Evolutionary conservation across 2,797 vertebrate genomes (phyloP), one percentile per base, ranked within the genome.

Genomic region (Phataginus tetradactyla): DNA sequence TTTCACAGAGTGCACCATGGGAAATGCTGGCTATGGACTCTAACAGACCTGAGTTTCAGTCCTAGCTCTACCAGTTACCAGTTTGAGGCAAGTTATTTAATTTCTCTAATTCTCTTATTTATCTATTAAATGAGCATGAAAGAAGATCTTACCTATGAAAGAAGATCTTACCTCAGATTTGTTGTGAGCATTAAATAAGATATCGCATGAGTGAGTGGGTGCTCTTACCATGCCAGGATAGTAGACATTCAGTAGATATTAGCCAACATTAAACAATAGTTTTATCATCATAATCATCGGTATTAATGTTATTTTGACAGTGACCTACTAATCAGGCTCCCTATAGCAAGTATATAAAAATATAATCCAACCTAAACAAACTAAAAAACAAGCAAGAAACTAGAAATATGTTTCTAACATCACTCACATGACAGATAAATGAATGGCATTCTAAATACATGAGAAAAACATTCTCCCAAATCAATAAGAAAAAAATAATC

Each of bases 261-360:
- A 90, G 61, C 20, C 81, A 90, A n/a, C 13, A 90, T 91, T 94
- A 92, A 95, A 86, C 5, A 75, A n/a, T 32, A 72, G 57, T 32
- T 91, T 88, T 88, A 59, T 37, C 37, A 81, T 75, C 10, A 39
- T 55, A 69, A 42, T 66, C 9, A 85, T 68, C 15, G 64, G 86
- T 12, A 93, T 63, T 93, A 96, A 14, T 95, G n/a, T 53, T 39
- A 75, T 95, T 95, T 77, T 92, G 20, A 77, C 10, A 87, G 20
- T 64, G 39, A 69, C 14, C 8, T 15, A 94, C 55, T 83, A 92
- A 74, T 91, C 89, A 85, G 59, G 25, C 8, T 90, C 45, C 29
- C 7, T 77, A 77, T 0, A 55, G 15, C n/a, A 94, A 96, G 1
- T 49, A 94, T 45, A 37, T 64, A 57, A 84, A 91, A 87, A 85